phyloP scores from a whole-genome alignment of 2,113 vertebrate species.

The Odocoileus virginianus region DNA sequence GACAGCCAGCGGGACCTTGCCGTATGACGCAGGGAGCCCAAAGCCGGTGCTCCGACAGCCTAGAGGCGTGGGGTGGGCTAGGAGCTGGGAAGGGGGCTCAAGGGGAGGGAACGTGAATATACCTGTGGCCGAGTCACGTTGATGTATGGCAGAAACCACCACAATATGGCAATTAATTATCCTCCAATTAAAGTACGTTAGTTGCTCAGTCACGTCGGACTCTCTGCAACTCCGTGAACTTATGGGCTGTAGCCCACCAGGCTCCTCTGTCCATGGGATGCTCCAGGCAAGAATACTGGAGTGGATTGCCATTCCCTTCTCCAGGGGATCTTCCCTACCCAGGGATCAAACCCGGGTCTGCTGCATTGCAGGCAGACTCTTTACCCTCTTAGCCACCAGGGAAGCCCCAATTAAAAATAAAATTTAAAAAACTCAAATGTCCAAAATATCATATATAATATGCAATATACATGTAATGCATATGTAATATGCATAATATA shows the following conservation, averaged over 20 bases:
- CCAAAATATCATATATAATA: not conserved
- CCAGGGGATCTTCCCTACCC: not conserved
- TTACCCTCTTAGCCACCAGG: not conserved
- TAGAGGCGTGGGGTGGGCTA: fast-evolving
- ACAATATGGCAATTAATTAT: not conserved
- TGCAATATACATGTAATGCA: no score
- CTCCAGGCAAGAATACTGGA: not conserved
- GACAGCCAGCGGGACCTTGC: not conserved
- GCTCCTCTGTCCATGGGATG: not conserved
- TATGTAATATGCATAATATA: no score
- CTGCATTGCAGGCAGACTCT: not conserved
- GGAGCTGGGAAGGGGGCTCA: not conserved
- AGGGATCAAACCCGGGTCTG: not conserved
- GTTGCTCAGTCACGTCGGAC: not conserved
- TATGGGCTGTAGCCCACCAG: not conserved
- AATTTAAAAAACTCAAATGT: not conserved
- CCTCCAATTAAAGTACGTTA: not conserved
- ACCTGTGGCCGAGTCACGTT: not conserved
- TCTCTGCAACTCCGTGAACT: not conserved
- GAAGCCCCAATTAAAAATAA: not conserved
- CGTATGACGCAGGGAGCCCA: not conserved
- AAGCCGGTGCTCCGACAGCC: not conserved
- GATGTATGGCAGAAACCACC: not conserved
- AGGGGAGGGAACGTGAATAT: not conserved
- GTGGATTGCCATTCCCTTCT: not conserved